Evolutionary conservation across 2,797 vertebrate species (phyloP).

Genomic region (Karalla daura): DNA sequence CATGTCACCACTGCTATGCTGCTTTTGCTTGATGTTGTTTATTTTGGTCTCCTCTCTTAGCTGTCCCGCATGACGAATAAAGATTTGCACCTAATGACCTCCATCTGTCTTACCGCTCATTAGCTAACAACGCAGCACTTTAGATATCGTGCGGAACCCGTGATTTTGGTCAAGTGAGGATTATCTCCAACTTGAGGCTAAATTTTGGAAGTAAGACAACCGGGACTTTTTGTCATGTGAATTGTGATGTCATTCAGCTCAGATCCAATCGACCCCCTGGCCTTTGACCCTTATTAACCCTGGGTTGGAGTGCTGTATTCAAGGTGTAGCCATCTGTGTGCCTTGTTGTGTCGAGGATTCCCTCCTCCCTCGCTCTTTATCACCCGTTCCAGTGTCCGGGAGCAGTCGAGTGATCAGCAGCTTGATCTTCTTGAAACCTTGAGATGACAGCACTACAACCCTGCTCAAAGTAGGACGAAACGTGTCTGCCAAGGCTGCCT

Average conservation of each 20-base stretch:
- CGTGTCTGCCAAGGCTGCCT: not conserved
- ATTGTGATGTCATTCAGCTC: slow-evolving; percentile 73
- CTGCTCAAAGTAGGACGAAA: not conserved
- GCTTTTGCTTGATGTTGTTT: not conserved
- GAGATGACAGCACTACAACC: slow-evolving; percentile 3
- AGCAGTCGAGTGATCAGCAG: slow-evolving; percentile 56
- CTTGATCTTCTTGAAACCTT: slow-evolving; percentile 33
- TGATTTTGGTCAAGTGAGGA: slow-evolving; percentile 60
- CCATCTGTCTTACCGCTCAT: slow-evolving; percentile 19
- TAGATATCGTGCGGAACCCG: slow-evolving; percentile 34
- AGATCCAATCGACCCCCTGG: slow-evolving; percentile 70
- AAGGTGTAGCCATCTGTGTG: slow-evolving; percentile 83
- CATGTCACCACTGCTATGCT: too few relatives aligned
- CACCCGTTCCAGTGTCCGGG: slow-evolving; percentile 54
- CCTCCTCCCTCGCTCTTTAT: slow-evolving; percentile 64
- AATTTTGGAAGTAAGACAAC: slow-evolving; percentile 50
- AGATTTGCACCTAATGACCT: slow-evolving; percentile 16
- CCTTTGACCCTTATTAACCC: slow-evolving; percentile 77
- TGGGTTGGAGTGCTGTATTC: slow-evolving; percentile 71
- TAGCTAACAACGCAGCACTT: slow-evolving; percentile 16
- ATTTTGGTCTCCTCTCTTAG: slow-evolving; percentile 6
- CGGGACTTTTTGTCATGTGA: slow-evolving; percentile 60
- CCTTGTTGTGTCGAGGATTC: slow-evolving; percentile 54
- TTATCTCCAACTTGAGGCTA: slow-evolving; percentile 50
- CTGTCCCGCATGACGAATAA: not conserved